A percentile compares a stretch with the other conserved stretches of the same genome.
Conservation (phyloP, 2,113 vertebrate genomes). For the Pedetes capensis region DNA sequence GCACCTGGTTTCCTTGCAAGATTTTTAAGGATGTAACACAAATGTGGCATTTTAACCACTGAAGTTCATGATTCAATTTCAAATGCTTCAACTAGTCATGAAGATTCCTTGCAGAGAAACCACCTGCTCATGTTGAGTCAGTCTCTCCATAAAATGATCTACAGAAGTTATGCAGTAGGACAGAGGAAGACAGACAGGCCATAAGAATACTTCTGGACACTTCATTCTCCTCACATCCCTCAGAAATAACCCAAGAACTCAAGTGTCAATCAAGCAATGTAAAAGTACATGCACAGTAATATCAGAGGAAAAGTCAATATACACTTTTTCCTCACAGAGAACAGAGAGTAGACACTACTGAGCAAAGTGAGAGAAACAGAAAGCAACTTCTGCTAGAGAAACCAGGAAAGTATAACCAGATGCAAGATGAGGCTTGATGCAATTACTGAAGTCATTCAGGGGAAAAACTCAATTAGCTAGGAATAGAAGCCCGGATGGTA, state of each 20-base stretch:
- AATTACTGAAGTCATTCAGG: constrained; percentile 48
- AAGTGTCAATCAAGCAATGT: background rate
- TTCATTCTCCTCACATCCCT: background rate
- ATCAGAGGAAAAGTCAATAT: background rate
- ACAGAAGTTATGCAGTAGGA: background rate
- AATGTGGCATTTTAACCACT: background rate
- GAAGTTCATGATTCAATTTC: background rate
- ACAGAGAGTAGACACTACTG: background rate
- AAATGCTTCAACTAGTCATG: background rate
- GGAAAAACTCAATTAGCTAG: constrained; percentile 44
- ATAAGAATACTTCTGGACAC: background rate
- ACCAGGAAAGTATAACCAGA: constrained; percentile 11
- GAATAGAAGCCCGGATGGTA: background rate
- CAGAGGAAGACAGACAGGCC: background rate
- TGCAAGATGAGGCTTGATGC: constrained; percentile 14
- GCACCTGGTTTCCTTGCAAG: background rate
- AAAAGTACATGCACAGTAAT: background rate
- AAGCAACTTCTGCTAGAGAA: background rate
- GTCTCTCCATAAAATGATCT: background rate
- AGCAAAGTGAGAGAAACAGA: background rate
- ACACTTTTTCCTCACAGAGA: background rate
- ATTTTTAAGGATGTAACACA: background rate
- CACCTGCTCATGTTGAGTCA: background rate
- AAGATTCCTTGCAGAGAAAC: background rate
- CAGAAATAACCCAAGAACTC: background rate